Percentiles rank a stretch among this genome's conserved stretches.
Conservation (phyloP, 64 coral and sea anemone genomes). For the Actinia tenebrosa region DNA sequence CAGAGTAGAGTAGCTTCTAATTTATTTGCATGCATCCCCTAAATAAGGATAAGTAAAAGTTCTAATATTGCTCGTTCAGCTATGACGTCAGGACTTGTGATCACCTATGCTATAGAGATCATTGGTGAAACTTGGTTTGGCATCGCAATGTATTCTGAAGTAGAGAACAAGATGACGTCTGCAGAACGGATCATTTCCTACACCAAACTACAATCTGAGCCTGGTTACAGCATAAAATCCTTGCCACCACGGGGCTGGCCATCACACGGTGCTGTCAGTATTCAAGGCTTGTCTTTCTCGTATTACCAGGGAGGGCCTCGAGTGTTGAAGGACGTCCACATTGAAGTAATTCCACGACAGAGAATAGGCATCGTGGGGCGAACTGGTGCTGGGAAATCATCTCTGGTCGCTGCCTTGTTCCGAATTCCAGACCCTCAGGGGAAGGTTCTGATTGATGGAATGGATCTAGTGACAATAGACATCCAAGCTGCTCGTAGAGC, state of each 20-base stretch:
- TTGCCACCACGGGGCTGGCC: constrained; percentile 17
- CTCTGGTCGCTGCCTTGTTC: constrained; percentile 30
- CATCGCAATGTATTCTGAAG: constrained; percentile 7
- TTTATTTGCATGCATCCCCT: no score
- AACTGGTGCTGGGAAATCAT: constrained; percentile 57
- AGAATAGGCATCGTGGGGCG: constrained; percentile 45
- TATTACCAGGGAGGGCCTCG: not conserved
- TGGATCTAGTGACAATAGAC: not conserved
- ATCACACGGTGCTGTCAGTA: not conserved
- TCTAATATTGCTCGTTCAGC: constrained; percentile 2
- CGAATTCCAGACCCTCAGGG: constrained; percentile 5
- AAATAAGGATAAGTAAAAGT: no score
- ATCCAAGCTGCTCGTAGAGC: no score
- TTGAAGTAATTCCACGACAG: constrained; percentile 10
- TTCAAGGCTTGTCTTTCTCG: constrained; percentile 27
- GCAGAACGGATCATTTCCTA: constrained; percentile 32
- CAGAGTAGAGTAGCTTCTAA: no score
- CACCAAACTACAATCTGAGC: constrained; percentile 25
- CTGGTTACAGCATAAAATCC: constrained; percentile 18
- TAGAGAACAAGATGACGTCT: constrained; percentile 45
- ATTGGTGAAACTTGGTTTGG: constrained; percentile 3
- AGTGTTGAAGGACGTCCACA: not conserved
- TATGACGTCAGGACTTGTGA: constrained; percentile 26
- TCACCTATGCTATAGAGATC: constrained; percentile 14
- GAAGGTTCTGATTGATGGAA: constrained; percentile 38